phyloP scores from a whole-genome alignment of 2,888 invertebrate genomes.

The Melipona beecheii region DNA sequence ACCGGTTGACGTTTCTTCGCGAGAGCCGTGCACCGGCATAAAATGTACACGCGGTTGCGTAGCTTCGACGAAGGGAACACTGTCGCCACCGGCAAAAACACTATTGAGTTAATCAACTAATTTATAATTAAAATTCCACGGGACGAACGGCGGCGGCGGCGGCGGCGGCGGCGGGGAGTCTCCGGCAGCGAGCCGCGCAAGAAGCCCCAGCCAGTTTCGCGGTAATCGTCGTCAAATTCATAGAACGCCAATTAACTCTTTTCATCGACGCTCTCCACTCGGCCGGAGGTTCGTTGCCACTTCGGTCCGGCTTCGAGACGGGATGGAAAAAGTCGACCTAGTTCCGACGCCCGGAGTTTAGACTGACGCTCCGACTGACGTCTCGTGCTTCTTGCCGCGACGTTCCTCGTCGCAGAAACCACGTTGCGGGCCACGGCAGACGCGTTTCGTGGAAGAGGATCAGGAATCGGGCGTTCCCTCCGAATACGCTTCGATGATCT shows the following conservation, averaged over 20 bases:
- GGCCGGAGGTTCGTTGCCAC: constrained; percentile 28
- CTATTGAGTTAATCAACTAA: constrained; percentile 85
- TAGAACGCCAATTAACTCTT: constrained; percentile 83
- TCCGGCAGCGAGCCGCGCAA: constrained; percentile 63
- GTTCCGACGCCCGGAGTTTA: constrained; percentile 70
- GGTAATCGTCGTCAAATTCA: constrained; percentile 82
- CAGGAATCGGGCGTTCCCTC: background rate
- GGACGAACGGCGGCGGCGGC: too few species aligned
- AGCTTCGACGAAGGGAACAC: constrained; percentile 71
- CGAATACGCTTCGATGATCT: background rate
- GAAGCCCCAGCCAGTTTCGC: constrained; percentile 78
- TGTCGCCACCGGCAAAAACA: constrained; percentile 82
- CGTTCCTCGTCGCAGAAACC: background rate
- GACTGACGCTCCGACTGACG: constrained; percentile 61
- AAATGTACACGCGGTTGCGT: constrained; percentile 58
- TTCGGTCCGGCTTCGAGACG: constrained; percentile 27
- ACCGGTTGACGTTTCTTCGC: constrained; percentile 52
- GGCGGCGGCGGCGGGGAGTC: constrained; percentile 63
- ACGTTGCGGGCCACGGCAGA: background rate
- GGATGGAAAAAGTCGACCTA: constrained; percentile 74
- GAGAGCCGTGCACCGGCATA: constrained; percentile 56
- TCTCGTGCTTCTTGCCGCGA: background rate
- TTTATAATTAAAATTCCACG: constrained; percentile 84
- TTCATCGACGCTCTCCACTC: constrained; percentile 71
- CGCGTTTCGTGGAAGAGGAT: background rate